Conservation (phyloP, 1,140 invertebrate genomes). For the Brachionus rotundiformis region DNA sequence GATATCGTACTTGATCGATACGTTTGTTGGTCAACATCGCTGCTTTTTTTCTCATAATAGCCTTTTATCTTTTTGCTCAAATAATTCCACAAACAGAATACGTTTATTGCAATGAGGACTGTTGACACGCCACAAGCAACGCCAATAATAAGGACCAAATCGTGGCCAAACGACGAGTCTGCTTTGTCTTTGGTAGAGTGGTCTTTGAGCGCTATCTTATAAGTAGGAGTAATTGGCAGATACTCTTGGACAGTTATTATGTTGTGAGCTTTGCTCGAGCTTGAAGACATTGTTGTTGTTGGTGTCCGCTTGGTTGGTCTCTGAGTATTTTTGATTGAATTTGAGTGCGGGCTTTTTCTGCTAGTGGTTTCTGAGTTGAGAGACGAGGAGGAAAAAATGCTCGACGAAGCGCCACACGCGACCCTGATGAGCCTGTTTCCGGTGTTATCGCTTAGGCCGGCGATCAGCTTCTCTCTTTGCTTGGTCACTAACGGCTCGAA, state of each 20-base stretch:
- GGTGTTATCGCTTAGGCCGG: not conserved
- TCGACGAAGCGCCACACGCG: slow-evolving; percentile 13
- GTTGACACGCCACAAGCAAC: slow-evolving; percentile 3
- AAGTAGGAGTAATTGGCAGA: not conserved
- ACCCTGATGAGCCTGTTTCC: slow-evolving; percentile 27
- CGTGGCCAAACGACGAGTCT: not conserved
- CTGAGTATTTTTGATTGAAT: slow-evolving; percentile 33
- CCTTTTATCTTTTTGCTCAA: not conserved
- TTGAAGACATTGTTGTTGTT: not conserved
- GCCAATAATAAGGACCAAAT: not conserved
- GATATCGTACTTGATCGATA: slow-evolving; percentile 1
- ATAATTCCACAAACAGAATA: slow-evolving; percentile 12
- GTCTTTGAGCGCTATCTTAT: not conserved
- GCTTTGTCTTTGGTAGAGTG: too few species aligned
- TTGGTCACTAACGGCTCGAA: not conserved
- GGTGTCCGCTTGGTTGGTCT: not conserved
- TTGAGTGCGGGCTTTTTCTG: not conserved
- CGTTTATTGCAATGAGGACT: not conserved
- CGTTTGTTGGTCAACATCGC: not conserved
- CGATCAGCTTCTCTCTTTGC: not conserved
- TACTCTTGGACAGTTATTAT: not conserved
- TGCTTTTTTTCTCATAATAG: not conserved
- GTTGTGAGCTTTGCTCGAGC: not conserved
- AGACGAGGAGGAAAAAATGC: slow-evolving; percentile 42
- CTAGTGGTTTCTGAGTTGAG: not conserved